Evolutionary conservation across 2,888 invertebrate species (phyloP).

Genomic region (Hyles lineata): DNA sequence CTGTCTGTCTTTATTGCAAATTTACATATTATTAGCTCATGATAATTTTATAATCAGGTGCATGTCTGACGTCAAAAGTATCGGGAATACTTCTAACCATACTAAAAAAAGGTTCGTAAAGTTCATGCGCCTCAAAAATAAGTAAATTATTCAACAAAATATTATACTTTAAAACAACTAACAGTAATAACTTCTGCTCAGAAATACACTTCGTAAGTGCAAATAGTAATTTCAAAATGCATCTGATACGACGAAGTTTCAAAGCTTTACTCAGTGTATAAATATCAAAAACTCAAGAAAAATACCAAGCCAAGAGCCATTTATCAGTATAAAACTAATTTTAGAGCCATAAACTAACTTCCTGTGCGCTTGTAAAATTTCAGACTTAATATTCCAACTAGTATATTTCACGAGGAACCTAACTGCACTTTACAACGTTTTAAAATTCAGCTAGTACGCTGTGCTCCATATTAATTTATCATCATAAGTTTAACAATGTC

Average conservation of each 20-base stretch:
- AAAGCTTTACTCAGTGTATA: conserved; percentile 5
- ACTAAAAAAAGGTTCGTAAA: too few species aligned
- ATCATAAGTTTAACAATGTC: conserved; percentile 12
- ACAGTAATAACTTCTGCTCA: not conserved
- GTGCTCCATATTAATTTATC: conserved; percentile 16
- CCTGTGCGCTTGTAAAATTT: conserved; percentile 4
- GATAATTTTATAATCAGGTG: too few species aligned
- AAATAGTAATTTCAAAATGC: not conserved
- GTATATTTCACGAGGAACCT: not conserved
- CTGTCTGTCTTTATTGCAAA: too few species aligned
- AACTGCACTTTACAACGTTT: conserved; percentile 10
- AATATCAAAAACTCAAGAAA: not conserved
- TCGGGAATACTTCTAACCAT: too few species aligned
- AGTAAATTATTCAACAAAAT: too few species aligned
- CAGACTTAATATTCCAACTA: not conserved
- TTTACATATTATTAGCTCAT: too few species aligned
- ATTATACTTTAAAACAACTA: too few species aligned
- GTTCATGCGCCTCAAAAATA: too few species aligned
- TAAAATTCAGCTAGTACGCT: conserved; percentile 14
- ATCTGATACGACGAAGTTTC: not conserved
- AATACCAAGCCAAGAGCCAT: not conserved
- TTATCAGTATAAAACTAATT: conserved; percentile 7
- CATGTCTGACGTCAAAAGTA: too few species aligned
- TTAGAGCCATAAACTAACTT: conserved; percentile 2
- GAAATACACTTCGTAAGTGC: not conserved